A percentile compares a stretch with the other conserved stretches of the same genome.
These are phyloP conservation scores for Pangasius krempfi DNA, from an alignment of 2,797 vertebrate genomes.

Conservation along the genomic window DNA sequence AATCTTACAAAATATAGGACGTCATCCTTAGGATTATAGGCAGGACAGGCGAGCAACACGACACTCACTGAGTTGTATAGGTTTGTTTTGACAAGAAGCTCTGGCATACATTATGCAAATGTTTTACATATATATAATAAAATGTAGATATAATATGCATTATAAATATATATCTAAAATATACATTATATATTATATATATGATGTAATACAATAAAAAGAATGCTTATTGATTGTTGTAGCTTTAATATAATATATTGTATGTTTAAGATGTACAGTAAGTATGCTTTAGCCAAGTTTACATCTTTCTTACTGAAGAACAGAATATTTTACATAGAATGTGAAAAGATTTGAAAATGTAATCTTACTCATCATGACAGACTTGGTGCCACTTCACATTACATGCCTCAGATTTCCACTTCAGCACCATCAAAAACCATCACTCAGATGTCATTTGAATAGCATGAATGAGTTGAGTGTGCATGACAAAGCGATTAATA, in stretches of 20 bases:
- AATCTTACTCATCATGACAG: not conserved
- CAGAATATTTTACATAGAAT: not conserved
- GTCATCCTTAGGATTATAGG: not conserved
- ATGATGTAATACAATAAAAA: too few species aligned
- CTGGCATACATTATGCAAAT: not conserved
- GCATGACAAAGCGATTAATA: slow-evolving; percentile 3
- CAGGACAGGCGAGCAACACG: not conserved
- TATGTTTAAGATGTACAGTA: not conserved
- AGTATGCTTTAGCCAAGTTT: not conserved
- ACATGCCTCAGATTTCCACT: not conserved
- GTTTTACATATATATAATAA: too few species aligned
- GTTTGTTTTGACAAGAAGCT: not conserved
- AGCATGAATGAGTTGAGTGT: not conserved
- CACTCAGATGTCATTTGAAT: slow-evolving; percentile 7
- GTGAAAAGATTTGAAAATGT: not conserved
- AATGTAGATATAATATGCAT: too few species aligned
- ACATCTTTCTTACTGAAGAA: not conserved
- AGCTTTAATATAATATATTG: not conserved
- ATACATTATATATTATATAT: too few species aligned
- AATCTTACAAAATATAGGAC: not conserved
- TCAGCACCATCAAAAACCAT: not conserved
- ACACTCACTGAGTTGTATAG: not conserved
- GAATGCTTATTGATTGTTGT: not conserved
- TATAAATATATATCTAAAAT: too few species aligned
- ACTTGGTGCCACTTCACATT: slow-evolving; percentile 5